A percentile compares a stretch with the other conserved stretches of the same genome.
These are phyloP conservation scores for Pelusios castaneus DNA, from an alignment of 2,113 vertebrate species.

Conservation along the genomic window DNA sequence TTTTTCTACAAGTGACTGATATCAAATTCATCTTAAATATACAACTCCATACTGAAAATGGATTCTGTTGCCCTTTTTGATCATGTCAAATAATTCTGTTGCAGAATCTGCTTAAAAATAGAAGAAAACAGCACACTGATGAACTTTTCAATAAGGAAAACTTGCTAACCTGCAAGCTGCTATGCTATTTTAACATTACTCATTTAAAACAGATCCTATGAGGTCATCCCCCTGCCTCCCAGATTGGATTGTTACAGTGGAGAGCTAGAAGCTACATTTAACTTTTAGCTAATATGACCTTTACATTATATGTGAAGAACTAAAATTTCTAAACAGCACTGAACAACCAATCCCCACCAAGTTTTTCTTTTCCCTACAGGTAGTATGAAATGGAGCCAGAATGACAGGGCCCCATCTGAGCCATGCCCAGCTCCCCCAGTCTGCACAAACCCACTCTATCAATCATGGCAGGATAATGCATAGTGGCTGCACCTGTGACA, in stretches of 20 bases:
- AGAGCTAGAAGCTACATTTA: conserved; percentile 30
- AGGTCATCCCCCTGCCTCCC: not conserved
- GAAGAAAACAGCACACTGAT: not conserved
- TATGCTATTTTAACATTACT: not conserved
- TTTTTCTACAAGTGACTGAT: conserved; percentile 27
- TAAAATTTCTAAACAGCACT: conserved; percentile 52
- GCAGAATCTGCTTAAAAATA: not conserved
- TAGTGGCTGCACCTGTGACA: conserved; percentile 85
- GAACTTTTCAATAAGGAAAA: not conserved
- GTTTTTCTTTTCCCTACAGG: conserved; percentile 77
- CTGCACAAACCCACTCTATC: conserved; percentile 85
- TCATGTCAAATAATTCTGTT: not conserved
- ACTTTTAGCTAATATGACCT: conserved; percentile 55
- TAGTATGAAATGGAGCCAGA: conserved; percentile 75
- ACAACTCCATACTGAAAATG: fast-evolving
- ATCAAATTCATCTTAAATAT: conserved; percentile 16
- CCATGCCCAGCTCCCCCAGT: conserved; percentile 71
- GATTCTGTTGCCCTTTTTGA: not conserved
- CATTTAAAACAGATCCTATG: not conserved
- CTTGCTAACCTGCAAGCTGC: not conserved
- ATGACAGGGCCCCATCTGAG: conserved; percentile 79
- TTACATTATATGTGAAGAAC: conserved; percentile 26
- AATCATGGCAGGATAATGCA: conserved; percentile 85
- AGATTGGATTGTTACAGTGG: not conserved
- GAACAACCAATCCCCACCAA: conserved; percentile 59